Conservation (phyloP, 2,113 vertebrate genomes). For the Oenanthe oenanthe region DNA sequence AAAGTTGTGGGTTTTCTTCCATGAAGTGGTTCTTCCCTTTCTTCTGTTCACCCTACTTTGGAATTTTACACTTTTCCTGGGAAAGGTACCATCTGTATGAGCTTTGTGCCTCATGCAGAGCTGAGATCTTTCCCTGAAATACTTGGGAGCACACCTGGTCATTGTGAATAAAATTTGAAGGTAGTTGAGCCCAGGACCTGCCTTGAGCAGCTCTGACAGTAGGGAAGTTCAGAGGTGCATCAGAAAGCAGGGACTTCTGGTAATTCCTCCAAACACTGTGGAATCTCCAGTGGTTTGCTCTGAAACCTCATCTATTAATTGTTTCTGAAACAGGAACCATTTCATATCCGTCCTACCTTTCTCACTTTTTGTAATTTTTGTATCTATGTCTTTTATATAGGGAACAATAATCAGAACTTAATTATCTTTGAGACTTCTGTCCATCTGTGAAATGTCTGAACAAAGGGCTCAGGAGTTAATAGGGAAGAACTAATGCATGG, state of each 20-base stretch:
- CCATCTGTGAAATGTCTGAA: constrained; percentile 26
- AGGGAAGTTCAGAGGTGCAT: not conserved
- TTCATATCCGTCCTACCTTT: not conserved
- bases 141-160: not conserved
- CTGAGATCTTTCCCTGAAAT: not conserved
- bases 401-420: not conserved
- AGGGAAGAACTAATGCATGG: constrained; percentile 22
- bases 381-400: not conserved
- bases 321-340: not conserved
- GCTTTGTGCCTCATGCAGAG: not conserved
- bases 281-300: constrained; percentile 1
- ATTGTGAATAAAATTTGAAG: not conserved
- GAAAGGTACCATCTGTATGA: not conserved
- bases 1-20: not conserved
- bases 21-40: not conserved
- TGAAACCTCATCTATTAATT: not conserved
- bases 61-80: not conserved
- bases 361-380: not conserved
- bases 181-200: not conserved
- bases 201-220: not conserved
- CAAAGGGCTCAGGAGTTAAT: constrained; percentile 18
- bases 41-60: not conserved
- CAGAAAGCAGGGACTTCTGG: not conserved
- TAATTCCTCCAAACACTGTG: not conserved
- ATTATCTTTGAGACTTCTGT: constrained; percentile 51